These are phyloP conservation scores for Campoletis raptor DNA, from an alignment of 2,888 invertebrate species.

Conservation along the genomic window DNA sequence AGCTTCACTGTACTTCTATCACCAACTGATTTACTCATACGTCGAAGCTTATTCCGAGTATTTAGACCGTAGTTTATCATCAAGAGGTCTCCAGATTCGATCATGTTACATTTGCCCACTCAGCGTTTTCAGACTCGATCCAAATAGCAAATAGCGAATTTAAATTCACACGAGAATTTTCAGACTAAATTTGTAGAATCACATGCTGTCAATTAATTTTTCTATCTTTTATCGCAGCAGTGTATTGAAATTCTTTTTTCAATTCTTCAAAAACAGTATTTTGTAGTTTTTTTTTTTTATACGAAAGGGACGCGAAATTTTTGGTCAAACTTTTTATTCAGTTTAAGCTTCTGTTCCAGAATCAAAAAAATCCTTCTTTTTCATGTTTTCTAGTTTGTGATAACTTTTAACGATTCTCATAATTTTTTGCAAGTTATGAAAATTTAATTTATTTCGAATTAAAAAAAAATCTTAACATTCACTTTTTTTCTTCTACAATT, in stretches of 20 bases:
- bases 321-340: no score
- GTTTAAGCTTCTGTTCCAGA: not conserved
- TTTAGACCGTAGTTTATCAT: slow-evolving; percentile 20
- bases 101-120: not conserved
- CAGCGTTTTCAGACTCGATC: not conserved
- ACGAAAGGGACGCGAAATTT: not conserved
- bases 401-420: no score
- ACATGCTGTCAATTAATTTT: not conserved
- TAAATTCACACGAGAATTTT: not conserved
- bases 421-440: no score
- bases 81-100: slow-evolving; percentile 9
- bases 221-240: not conserved
- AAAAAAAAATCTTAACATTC: no score
- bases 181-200: not conserved
- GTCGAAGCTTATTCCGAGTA: not conserved
- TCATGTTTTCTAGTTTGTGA: no score
- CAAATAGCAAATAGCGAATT: not conserved
- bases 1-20: not conserved
- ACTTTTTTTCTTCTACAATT: no score
- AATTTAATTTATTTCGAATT: no score
- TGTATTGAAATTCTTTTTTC: not conserved
- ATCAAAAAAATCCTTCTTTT: not conserved
- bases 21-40: not conserved
- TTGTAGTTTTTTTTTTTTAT: not conserved
- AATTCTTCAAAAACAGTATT: not conserved